Conservation (phyloP, 2,888 invertebrate species). For the Agonopterix heracliana region DNA sequence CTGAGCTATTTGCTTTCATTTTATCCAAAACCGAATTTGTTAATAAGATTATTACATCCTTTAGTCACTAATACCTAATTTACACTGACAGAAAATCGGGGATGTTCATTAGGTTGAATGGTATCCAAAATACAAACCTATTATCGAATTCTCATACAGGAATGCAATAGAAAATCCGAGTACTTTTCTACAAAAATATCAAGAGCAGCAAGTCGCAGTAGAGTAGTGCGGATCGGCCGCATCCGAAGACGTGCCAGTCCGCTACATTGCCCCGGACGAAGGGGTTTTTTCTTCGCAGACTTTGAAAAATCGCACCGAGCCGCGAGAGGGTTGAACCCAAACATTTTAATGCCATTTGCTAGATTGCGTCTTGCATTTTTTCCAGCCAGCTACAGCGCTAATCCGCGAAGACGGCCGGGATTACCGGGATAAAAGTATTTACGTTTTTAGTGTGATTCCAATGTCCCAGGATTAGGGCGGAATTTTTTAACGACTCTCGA, state of each 20-base stretch:
- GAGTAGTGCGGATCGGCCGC: constrained; percentile 44
- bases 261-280: constrained; percentile 67
- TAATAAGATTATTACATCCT: too few relatives aligned
- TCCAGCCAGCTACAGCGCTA: constrained; percentile 59
- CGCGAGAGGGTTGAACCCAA: constrained; percentile 68
- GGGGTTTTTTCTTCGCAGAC: constrained; percentile 64
- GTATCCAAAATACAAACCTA: too few relatives aligned
- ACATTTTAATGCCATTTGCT: constrained; percentile 77
- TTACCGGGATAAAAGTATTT: constrained; percentile 69
- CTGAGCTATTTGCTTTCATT: too few relatives aligned
- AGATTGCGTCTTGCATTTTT: constrained; percentile 76
- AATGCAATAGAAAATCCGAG: too few relatives aligned
- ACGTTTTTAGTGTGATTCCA: constrained; percentile 70
- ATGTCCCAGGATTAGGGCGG: constrained; percentile 59
- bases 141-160: too few relatives aligned
- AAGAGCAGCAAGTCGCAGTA: constrained; percentile 29
- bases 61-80: too few relatives aligned
- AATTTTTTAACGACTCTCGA: constrained; percentile 60
- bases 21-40: too few relatives aligned
- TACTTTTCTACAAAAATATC: constrained; percentile 41
- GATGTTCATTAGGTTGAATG: too few relatives aligned
- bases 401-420: constrained; percentile 69
- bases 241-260: constrained; percentile 70
- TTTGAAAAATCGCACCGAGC: constrained; percentile 71
- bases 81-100: too few relatives aligned